Base-by-base conservation (phyloP, 2,797 vertebrate genomes). In the Loriculus beryllinus region DNA sequence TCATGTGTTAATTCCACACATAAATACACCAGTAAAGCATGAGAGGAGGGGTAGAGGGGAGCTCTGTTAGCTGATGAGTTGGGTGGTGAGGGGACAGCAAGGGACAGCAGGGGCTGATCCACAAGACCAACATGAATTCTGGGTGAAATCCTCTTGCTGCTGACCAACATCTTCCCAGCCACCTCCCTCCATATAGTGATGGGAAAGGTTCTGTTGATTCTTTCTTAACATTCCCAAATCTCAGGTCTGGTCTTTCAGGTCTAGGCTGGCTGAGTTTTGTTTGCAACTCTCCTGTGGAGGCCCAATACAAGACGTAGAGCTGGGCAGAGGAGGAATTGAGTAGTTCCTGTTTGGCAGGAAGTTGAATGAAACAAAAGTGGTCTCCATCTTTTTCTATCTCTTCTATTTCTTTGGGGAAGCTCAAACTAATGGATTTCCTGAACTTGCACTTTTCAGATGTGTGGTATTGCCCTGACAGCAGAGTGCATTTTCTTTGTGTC, bases 401-500 rank as follows among this genome's bases (percentile, higher is more conserved):
- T 52, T 17, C 17, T 79, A 1, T 67, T 91, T 68, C 45, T 69
- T 89, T 64, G 67, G 8, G 19, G 42, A 82, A 56, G 22, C 31
- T 42, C 52, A 7, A 51, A 22, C 33, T 85, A 79, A 95, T 7
- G 29, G 6, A 16, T 76, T 76, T 74, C 31, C 25, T 2, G 3
- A 33, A 86, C 57, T 88, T 94, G 42, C 69, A 29, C 45, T 94
- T 91, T 74, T 57, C 93, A 98, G 98, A 97, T 98, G 95, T 98
- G 98, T 0, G 98, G 98, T 75, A 95, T 98, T 49, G 98, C 98
- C 31, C 96, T 98, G 93, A 98, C 97, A 1, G 98, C 98, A 23
- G 98, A 98, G 93, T 98, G 98, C 91, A 98, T 98, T 95, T 98
- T 95, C 96, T 98, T 98, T 40, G 97, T 98, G 49, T 96, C 97